Percentiles rank a stretch among this genome's conserved stretches.
phyloP scores from a whole-genome alignment of 1,140 invertebrate species.

The Trichonephila clavata region DNA sequence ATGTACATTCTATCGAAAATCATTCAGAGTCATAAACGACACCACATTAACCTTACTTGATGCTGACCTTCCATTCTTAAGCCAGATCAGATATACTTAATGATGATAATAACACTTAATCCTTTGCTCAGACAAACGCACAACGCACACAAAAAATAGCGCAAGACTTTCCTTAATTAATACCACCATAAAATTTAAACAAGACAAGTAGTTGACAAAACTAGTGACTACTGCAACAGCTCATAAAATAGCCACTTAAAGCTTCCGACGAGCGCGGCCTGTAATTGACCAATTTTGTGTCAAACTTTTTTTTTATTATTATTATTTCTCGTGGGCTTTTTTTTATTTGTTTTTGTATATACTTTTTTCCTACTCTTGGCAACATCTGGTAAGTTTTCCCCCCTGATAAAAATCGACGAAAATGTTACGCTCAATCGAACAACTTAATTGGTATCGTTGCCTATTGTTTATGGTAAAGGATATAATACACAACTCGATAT shows the following conservation, averaged over 20 bases:
- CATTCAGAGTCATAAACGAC: neutral
- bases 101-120: neutral
- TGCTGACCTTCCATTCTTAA: neutral
- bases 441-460: conserved; percentile 60
- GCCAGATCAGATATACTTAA: conserved; percentile 13
- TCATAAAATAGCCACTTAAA: conserved; percentile 65
- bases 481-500: conserved; percentile 14
- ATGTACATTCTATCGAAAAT: neutral
- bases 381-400: conserved; percentile 58
- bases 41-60: neutral
- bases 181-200: conserved; percentile 65
- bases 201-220: conserved; percentile 65
- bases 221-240: conserved; percentile 56
- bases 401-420: conserved; percentile 68
- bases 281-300: conserved; percentile 70
- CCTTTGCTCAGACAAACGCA: neutral
- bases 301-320: neutral
- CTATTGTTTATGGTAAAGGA: conserved; percentile 37
- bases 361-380: conserved; percentile 2
- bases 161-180: neutral
- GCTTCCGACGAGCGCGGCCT: neutral
- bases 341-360: neutral
- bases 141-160: neutral
- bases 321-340: neutral
- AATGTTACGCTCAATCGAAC: conserved; percentile 68